Percentiles rank a stretch among this genome's conserved stretches.
phyloP scores from a whole-genome alignment of 2,888 invertebrate genomes.

The Folsomia manolachei region DNA sequence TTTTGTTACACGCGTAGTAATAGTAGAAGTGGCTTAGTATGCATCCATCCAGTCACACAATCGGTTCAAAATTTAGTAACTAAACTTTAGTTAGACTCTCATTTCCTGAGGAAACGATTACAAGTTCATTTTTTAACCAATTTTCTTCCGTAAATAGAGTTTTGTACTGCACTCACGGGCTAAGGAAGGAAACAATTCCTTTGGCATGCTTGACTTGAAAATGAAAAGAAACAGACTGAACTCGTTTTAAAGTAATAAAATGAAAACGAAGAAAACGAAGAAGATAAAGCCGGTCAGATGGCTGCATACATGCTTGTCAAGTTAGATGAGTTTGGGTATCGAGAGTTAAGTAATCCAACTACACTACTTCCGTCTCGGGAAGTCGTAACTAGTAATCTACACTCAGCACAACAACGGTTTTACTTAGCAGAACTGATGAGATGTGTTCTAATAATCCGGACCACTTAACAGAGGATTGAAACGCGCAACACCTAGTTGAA shows the following conservation, averaged over 20 bases:
- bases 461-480: background rate
- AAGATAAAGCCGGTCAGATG: background rate
- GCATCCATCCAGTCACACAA: no score
- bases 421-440: background rate
- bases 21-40: no score
- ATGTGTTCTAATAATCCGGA: background rate
- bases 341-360: background rate
- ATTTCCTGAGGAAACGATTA: background rate
- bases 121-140: background rate
- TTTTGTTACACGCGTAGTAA: no score
- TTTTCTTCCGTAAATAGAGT: background rate
- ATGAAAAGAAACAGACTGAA: background rate
- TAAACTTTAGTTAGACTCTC: background rate
- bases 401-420: background rate
- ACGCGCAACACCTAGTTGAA: background rate
- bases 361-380: background rate
- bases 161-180: no score
- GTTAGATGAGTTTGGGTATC: background rate
- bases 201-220: no score
- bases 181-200: background rate
- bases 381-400: no score
- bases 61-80: no score
- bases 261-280: background rate
- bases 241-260: background rate
- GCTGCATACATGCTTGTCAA: background rate